Conservation (phyloP, 2,797 vertebrate genomes). For the Synaphobranchus kaupii region DNA sequence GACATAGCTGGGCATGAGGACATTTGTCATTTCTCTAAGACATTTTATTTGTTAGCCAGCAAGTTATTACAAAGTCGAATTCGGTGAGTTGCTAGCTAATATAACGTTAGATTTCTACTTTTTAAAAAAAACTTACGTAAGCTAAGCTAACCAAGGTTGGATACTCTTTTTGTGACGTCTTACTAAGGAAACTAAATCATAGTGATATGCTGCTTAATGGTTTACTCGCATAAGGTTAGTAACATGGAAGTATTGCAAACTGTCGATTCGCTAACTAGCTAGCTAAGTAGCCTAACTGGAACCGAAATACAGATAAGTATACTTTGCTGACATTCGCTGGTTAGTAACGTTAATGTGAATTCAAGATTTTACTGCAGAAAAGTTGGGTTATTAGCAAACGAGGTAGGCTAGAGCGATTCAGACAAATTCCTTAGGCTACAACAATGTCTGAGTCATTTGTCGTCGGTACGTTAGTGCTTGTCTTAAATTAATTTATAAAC, state of each 20-base stretch:
- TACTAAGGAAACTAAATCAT: neutral
- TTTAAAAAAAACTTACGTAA: neutral
- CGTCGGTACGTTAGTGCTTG: neutral
- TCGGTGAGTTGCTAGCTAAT: conserved; percentile 31
- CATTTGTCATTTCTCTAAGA: neutral
- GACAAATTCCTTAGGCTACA: neutral
- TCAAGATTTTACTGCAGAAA: neutral
- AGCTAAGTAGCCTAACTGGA: neutral
- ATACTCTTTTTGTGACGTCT: neutral
- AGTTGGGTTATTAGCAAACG: neutral
- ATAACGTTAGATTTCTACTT: neutral
- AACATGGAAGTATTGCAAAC: neutral
- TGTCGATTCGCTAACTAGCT: neutral
- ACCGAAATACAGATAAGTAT: neutral
- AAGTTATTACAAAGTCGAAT: conserved; percentile 11
- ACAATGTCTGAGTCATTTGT: neutral
- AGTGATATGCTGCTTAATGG: neutral
- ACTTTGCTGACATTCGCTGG: neutral
- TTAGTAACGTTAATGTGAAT: neutral
- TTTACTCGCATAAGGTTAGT: neutral
- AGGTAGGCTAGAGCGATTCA: neutral
- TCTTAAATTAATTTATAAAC: neutral
- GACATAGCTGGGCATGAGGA: conserved; percentile 29
- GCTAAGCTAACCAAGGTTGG: neutral
- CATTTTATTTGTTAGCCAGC: conserved; percentile 20